Evolutionary conservation across 2,113 vertebrate species (phyloP).

Genomic region (Brachyistius frenatus): DNA sequence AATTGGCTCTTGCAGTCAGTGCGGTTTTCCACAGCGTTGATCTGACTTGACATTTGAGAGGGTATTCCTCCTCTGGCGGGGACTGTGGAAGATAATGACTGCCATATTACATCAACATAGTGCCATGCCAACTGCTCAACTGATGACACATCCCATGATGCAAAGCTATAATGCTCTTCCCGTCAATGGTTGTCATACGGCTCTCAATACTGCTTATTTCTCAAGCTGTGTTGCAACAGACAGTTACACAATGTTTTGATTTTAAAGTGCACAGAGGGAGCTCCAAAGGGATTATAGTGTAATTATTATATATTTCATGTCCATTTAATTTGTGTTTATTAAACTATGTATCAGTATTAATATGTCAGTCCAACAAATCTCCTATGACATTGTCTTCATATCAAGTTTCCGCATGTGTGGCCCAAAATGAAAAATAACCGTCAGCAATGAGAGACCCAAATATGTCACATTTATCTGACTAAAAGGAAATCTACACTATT

Average conservation of each 20-base stretch:
- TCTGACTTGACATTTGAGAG: constrained; percentile 76
- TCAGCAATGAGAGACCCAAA: too few species aligned
- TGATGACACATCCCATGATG: constrained; percentile 78
- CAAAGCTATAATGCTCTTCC: constrained; percentile 66
- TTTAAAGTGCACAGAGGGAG: constrained; percentile 39
- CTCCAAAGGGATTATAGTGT: constrained; percentile 39
- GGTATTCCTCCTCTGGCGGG: constrained; percentile 77
- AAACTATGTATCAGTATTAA: constrained; percentile 22
- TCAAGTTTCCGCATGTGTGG: constrained; percentile 35
- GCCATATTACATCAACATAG: constrained; percentile 83
- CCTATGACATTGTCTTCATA: neutral
- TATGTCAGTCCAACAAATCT: constrained; percentile 32
- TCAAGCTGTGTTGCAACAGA: constrained; percentile 50
- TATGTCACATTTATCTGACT: constrained; percentile 3
- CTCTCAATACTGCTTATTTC: constrained; percentile 50
- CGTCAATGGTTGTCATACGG: constrained; percentile 67
- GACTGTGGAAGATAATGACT: constrained; percentile 75
- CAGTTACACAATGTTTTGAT: constrained; percentile 47
- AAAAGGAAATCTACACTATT: neutral
- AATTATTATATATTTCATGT: constrained; percentile 33
- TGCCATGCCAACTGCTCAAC: constrained; percentile 71
- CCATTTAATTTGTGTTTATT: constrained; percentile 33
- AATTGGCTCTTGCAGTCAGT: constrained; percentile 64
- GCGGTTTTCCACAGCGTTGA: constrained; percentile 69
- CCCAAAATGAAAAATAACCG: constrained; percentile 13